Evolutionary conservation across 2,888 invertebrate genomes (phyloP), one percentile per base, ranked within the genome.

Genomic region (Folsomia candida): DNA sequence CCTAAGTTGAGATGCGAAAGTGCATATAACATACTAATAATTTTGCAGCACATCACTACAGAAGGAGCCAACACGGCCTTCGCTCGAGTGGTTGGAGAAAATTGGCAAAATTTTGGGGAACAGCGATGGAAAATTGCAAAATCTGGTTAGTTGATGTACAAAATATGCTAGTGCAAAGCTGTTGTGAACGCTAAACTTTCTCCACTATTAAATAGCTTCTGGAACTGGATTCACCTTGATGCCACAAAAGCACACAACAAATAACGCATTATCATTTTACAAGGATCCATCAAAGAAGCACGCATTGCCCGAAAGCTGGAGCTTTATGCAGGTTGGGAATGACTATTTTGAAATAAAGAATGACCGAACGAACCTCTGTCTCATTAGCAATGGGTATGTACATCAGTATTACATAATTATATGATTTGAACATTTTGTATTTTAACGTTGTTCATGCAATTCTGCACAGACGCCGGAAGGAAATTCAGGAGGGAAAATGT

Each of bases 91-190:
- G 76, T 79, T 11, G 68, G 63, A 3, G 79, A 79, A 66, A 76
- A 70, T 24, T 79, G 76, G 76, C 77, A 75, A 29, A 76, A 79
- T 67, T 77, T 78, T 60, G 70, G 68, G 24, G 79, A 79, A 37
- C 79, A 79, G 63, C 73, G 75, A 26, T 79, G 79, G 79, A 63
- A 66, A 6, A 60, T 77, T 2, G 68, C 68, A 27, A 78, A 78
- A 67, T 67, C 70, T 37, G 74, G 77, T 77, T 51, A 29, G 68
- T 22, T 60, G 14, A 11, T 22, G 18, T 60, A 22, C 20, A n/a
- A n/a, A n/a, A n/a, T n/a, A n/a, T n/a, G n/a, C n/a, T 47, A 14
- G 11, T 14, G 11, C 18, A 47, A 18, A 47, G 18, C 11, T 18
- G 11, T 14, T 47, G 51, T 47, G 18, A 11, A 18, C 51, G 51